Evolutionary conservation across 2,113 vertebrate species (phyloP), one percentile per base, ranked within the genome.

Genomic region (Mus pahari): DNA sequence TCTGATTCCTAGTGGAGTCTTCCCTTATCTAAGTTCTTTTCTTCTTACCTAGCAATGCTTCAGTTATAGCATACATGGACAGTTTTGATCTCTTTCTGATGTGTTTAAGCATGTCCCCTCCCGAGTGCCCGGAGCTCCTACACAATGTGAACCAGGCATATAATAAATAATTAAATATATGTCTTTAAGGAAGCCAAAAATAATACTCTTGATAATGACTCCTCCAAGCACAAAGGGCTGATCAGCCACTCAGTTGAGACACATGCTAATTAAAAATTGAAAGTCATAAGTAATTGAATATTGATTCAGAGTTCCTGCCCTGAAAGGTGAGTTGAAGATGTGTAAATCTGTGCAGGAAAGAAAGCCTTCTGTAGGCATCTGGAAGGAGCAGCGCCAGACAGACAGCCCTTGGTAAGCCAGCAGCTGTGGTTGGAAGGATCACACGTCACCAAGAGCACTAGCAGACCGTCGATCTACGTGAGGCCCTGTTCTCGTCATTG

Each of bases 251-350:
- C 79, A 81, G 74, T 19, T 81, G 84, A 94, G 73, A 88, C 36
- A 53, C 77, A 33, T 28, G 55, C 77, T 95, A 94, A 96, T 97
- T 95, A 96, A 95, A 96, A 77, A 86, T 70, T 33, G 89, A 92
- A 91, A 89, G 64, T 96, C 86, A 31, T 83, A 84, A 95, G 89
- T 97, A 95, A 90, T 91, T 96, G 95, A 95, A 96, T 97, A 96
- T 77, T 94, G 93, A 91, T 81, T 58, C 62, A 66, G 50, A 42
- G 39, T 77, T 95, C 75, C 33, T 91, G 60, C 53, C 84, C 75
- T 28, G 50, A 66, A 84, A 91, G 90, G n/a, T 58, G 64, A 74
- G 58, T 50, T 90, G 92, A 94, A 36, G 79, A 90, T 55, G 39
- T 79, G 82, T 48, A 83, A 78, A 58, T 83, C 7, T 36, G 19